Evolutionary conservation across 2,113 vertebrate genomes (phyloP), one percentile per base, ranked within the genome.

Genomic region (Danionella cerebrum): DNA sequence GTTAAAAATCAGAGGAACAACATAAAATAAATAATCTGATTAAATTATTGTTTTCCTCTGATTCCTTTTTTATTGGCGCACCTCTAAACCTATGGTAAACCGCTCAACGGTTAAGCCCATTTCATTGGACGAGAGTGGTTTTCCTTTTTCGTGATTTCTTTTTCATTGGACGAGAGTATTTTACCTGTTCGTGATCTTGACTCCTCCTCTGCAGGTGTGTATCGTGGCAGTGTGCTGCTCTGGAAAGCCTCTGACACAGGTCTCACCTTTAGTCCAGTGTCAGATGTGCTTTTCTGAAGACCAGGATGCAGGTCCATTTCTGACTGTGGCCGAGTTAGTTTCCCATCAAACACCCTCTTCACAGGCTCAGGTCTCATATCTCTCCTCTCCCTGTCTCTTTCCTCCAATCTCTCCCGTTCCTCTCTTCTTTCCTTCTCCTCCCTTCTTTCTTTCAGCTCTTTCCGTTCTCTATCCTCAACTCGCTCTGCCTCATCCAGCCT

Each of bases 191-290:
- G 84, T 1, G 72, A 50, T 74, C 89, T 84, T 84, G 88, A 59
- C 72, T 92, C 89, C 39, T 90, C 90, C 50, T 88, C 71, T 16
- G 76, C 45, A 47, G 73, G 42, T 1, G 6, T 22, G 55, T 83
- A 73, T 69, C 90, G 87, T 70, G 84, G 84, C 70, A 93, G 78
- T 18, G 78, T 89, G 29, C 69, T 54, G 70, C 76, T 75, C 64
- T 78, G 85, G 19, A 79, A 79, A 3, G 76, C 42, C 60, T 92
- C 91, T 0, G 91, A 92, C 19, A 83, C 80, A 0, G 78, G 77
- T 0, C 77, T 79, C 8, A 3, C 2, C 29, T 45, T 84, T 41
- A 59, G 79, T 6, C 35, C 70, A 0, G 82, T 85, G 27, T 89
- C 88, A 0, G 83, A 80, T 5, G 72, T 70, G 29, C 48, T 73